phyloP scores from a whole-genome alignment of 1,140 invertebrate species.

The Mizuhopecten yessoensis region DNA sequence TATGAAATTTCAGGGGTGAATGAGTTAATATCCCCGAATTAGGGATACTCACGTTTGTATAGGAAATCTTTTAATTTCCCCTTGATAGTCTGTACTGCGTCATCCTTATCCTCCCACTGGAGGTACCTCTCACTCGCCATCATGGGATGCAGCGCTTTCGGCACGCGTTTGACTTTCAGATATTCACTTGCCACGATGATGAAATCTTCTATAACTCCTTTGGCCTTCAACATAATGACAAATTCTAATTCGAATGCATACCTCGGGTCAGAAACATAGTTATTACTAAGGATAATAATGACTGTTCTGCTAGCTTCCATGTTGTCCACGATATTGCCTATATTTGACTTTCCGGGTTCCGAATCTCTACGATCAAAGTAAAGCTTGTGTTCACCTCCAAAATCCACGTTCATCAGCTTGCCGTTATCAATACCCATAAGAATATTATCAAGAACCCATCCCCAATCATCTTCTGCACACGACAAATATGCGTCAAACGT shows the following conservation, averaged over 20 bases:
- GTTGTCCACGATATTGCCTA: conserved; percentile 64
- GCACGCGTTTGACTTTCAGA: conserved; percentile 51
- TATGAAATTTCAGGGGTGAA: too few relatives aligned
- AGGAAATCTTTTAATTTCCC: conserved; percentile 50
- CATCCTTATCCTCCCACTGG: conserved; percentile 59
- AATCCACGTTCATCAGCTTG: conserved; percentile 40
- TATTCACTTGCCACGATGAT: conserved; percentile 65
- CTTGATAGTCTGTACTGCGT: conserved; percentile 59
- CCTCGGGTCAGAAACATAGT: conserved; percentile 60
- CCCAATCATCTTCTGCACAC: conserved; percentile 62
- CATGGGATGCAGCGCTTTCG: conserved; percentile 53
- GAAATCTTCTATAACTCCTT: conserved; percentile 59
- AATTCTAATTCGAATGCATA: conserved; percentile 61
- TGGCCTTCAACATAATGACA: conserved; percentile 51
- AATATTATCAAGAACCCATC: conserved; percentile 67
- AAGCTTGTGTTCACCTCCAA: conserved; percentile 63
- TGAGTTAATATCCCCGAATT: too few relatives aligned
- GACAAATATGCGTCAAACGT: conserved; percentile 71
- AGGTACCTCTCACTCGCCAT: conserved; percentile 57
- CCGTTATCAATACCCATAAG: conserved; percentile 68
- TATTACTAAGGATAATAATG: conserved; percentile 66
- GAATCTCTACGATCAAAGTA: conserved; percentile 68
- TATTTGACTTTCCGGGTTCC: conserved; percentile 42
- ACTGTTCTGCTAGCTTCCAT: conserved; percentile 66
- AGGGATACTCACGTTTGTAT: background rate